Base-by-base conservation (phyloP, 2,797 vertebrate genomes). In the Allobates femoralis region DNA sequence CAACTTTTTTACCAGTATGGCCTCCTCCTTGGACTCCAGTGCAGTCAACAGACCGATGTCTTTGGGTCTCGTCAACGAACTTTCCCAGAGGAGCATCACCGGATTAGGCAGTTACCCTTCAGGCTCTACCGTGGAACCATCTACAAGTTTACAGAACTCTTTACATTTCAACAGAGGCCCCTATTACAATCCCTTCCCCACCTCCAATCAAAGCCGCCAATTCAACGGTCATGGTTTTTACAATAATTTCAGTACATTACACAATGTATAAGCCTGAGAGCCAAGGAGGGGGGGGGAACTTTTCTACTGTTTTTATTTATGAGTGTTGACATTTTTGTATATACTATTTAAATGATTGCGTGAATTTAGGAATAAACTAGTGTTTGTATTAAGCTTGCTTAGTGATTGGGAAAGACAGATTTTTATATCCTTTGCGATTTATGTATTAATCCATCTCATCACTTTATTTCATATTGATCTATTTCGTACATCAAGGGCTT, bases 171-270 rank as follows among this genome's bases (percentile, higher is more conserved):
- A 95, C 92, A 93, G 95, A 16, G 67, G 95, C 80, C 94, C 97
- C 77, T 98, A 98, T 88, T 98, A 98, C 91, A 96, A 95, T 93
- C 94, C 97, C 15, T 97, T 98, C 87, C 94, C 90, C 74, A 83
- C 95, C 66, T 53, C 84, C 14, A 92, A 95, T 73, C 98, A 97
- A 90, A 91, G 91, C 60, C 93, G 94, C 91, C 96, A 97, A 89
- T 98, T 96, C 89, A 94, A 96, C 92, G 92, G 95, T 80, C 96
- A 97, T n/a, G n/a, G n/a, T 87, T 98, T 99, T 92, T 98, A 99
- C 93, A 99, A 98, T 92, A 96, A 94, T 92, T 97, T 98, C 94
- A 97, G 97, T 41, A 60, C 67, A 58, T 41, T 37, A n/a, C n/a
- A n/a, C n/a, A n/a, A n/a, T n/a, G n/a, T n/a, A n/a, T n/a, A n/a